phyloP scores from a whole-genome alignment of 1,140 invertebrate genomes.

The Pantala flavescens region DNA sequence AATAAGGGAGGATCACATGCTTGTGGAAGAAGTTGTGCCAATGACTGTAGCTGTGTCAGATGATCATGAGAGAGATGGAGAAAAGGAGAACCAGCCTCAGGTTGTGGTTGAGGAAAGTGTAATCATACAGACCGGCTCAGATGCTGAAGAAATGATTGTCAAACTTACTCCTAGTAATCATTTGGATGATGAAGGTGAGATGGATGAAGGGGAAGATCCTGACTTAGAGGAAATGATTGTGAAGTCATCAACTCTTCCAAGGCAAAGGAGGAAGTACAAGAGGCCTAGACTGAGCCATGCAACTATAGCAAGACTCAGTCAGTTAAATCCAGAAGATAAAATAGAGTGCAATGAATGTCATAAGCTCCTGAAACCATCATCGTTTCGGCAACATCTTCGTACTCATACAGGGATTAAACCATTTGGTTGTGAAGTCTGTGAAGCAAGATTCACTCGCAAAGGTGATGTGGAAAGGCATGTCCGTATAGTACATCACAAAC shows the following conservation, averaged over 20 bases:
- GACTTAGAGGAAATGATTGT: neutral
- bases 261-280: conserved; percentile 15
- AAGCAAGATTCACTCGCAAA: conserved; percentile 28
- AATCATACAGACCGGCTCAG: conserved; percentile 5
- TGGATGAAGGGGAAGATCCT: conserved; percentile 5
- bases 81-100: conserved; percentile 18
- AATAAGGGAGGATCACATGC: conserved; percentile 11
- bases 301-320: conserved; percentile 14
- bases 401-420: conserved; percentile 27
- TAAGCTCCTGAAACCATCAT: conserved; percentile 28
- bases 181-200: conserved; percentile 11
- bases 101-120: conserved; percentile 4
- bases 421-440: conserved; percentile 28
- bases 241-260: neutral
- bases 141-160: conserved; percentile 12
- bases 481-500: conserved; percentile 26
- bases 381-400: conserved; percentile 26
- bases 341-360: conserved; percentile 29
- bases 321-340: conserved; percentile 19
- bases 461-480: conserved; percentile 29
- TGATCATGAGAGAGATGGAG: conserved; percentile 16
- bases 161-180: conserved; percentile 6
- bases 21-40: conserved; percentile 12
- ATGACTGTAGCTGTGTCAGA: conserved; percentile 12
- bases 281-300: conserved; percentile 12